Base-by-base conservation (phyloP, 1,140 invertebrate genomes). In the Panulirus ornatus region DNA sequence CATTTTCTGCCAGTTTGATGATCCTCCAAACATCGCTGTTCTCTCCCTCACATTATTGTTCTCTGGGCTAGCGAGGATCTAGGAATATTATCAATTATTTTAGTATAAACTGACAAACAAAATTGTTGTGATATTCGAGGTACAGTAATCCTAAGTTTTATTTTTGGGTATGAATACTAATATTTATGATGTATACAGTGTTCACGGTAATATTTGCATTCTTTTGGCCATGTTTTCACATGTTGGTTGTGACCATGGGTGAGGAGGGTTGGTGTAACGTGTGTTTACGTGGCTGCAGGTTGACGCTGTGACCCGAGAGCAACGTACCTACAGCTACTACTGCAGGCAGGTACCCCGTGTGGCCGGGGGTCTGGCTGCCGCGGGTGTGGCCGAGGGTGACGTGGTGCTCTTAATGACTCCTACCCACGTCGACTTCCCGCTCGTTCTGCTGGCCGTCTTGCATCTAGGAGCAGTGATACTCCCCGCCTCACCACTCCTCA, bases 361-460 rank as follows among this genome's bases (percentile, higher is more conserved):
- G 38, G 38, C 9, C 19, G 84, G 16, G 27, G 51, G 71, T 5
- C 27, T 86, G 30, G 34, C 8, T 0, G 71, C 27, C 16, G 71
- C 84, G 6, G 84, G 84, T 9, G 73, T 86, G 27, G 22, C 1
- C 0, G 36, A 8, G 22, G 84, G 84, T 1, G 84, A 86, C 30
- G 71, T 30, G 6, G 71, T 86, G n/a, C 0, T 86, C 38, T 36
- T 86, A 2, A 16, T 78, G 42, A 36, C 71, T 22, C 71, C 84
- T 30, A 86, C 76, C 71, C 66, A 54, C 42, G 78, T 86, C 5
- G 84, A 86, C 70, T 86, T 76, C 47, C 71, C 71, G 9, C 27
- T 86, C n/a, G 71, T 76, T 22, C n/a, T 51, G 40, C 30, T 86
- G n/a, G 40, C 84, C n/a, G 44, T 76, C 0, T 11, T 76, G 30